Percentiles rank a stretch among this genome's conserved stretches.
These are phyloP conservation scores for Hypena proboscidalis DNA, from an alignment of 2,888 invertebrate species.

Conservation along the genomic window DNA sequence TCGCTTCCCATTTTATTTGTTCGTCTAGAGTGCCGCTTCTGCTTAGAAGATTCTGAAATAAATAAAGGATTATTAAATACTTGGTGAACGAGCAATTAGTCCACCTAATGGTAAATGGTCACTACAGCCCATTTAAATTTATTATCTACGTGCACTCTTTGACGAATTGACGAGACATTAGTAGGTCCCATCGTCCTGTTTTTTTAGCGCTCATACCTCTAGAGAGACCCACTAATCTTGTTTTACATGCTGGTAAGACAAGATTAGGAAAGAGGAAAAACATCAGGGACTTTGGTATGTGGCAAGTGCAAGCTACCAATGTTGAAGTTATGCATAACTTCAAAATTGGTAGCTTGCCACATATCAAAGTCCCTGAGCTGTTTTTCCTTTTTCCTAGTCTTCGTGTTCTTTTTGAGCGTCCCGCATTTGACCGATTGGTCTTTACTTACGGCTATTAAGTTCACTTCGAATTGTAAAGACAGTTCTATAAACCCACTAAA, in stretches of 20 bases:
- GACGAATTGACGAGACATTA: too few relatives aligned
- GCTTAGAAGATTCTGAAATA: conserved; percentile 66
- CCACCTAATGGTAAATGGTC: too few relatives aligned
- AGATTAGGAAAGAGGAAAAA: too few relatives aligned
- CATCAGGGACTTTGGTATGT: too few relatives aligned
- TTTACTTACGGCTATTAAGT: conserved; percentile 66
- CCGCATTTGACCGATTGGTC: conserved; percentile 69
- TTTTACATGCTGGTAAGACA: too few relatives aligned
- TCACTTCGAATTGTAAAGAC: conserved; percentile 38
- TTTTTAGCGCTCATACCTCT: too few relatives aligned
- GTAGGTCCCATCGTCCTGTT: too few relatives aligned
- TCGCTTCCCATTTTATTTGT: conserved; percentile 79
- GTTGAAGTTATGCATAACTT: conserved; percentile 64
- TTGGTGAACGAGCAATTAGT: too few relatives aligned
- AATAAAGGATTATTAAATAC: neutral
- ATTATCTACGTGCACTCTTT: too few relatives aligned
- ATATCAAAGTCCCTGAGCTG: conserved; percentile 67
- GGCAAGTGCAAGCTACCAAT: too few relatives aligned
- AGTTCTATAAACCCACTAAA: neutral
- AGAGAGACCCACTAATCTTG: too few relatives aligned
- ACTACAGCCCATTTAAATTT: too few relatives aligned
- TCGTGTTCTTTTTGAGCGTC: conserved; percentile 67
- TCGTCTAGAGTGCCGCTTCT: conserved; percentile 69
- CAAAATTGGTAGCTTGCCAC: conserved; percentile 74
- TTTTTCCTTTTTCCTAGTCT: conserved; percentile 56